Percentiles rank a stretch among this genome's conserved stretches.
Evolutionary conservation across 2,113 vertebrate genomes (phyloP).

Genomic region (Pagrus major): DNA sequence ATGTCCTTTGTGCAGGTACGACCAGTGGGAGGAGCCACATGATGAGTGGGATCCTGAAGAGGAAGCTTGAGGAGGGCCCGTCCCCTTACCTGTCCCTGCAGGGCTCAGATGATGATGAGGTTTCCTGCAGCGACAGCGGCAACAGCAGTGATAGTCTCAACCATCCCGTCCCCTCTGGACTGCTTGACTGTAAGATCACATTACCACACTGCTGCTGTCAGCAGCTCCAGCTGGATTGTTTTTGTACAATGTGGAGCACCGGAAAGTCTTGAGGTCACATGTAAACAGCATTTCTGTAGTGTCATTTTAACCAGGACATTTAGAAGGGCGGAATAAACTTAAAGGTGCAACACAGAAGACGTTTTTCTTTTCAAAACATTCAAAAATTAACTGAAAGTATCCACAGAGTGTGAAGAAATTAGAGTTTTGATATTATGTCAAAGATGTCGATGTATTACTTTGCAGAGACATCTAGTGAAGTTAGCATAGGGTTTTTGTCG

Average conservation of each 20-base stretch:
- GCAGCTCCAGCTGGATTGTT: not conserved
- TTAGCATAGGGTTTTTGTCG: no score
- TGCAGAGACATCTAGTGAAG: no score
- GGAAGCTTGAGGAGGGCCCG: conserved; percentile 92
- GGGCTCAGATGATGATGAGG: conserved; percentile 91
- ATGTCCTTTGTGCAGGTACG: conserved; percentile 42
- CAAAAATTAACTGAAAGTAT: no score
- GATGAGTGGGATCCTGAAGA: conserved; percentile 93
- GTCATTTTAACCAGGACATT: no score
- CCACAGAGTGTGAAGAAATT: no score
- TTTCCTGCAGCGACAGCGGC: conserved; percentile 96
- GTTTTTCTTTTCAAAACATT: no score
- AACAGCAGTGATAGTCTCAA: conserved; percentile 96
- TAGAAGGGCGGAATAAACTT: no score
- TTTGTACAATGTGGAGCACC: no score
- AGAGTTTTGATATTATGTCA: no score
- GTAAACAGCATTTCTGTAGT: not conserved
- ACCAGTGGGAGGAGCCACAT: conserved; percentile 57
- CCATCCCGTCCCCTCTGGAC: conserved; percentile 88
- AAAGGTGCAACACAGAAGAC: no score
- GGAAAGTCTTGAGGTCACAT: not conserved
- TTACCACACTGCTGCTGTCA: not conserved
- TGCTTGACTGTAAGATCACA: conserved; percentile 89
- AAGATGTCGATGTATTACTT: no score
- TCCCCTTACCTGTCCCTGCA: conserved; percentile 89